phyloP scores from a whole-genome alignment of 2,113 vertebrate genomes.

The Symphodus melops region DNA sequence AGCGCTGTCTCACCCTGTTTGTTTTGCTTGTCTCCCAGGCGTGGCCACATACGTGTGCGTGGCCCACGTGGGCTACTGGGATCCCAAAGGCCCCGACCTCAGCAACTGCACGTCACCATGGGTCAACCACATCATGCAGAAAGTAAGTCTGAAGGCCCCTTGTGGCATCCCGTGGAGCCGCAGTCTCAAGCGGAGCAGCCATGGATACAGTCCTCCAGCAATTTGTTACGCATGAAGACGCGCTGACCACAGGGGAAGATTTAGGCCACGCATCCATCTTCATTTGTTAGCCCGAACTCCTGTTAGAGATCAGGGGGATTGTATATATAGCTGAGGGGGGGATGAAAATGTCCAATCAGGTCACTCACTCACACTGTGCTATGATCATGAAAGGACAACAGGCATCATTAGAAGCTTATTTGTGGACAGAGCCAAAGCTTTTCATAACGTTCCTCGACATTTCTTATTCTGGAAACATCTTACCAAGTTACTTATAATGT shows the following conservation, averaged over 20 bases:
- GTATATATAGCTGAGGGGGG: conserved; percentile 20
- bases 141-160: conserved; percentile 84
- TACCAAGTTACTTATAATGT: not conserved
- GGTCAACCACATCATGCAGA: conserved; percentile 98
- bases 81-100: conserved; percentile 94
- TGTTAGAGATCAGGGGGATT: conserved; percentile 27
- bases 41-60: conserved; percentile 93
- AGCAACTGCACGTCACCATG: conserved; percentile 99
- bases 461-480: not conserved
- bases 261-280: conserved; percentile 55
- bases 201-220: conserved; percentile 47
- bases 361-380: conserved; percentile 20
- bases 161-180: conserved; percentile 16
- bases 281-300: conserved; percentile 44
- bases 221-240: conserved; percentile 52
- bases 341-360: conserved; percentile 33
- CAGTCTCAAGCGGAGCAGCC: conserved; percentile 32
- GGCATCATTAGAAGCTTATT: conserved; percentile 7
- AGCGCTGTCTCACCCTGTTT: conserved; percentile 48
- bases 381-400: conserved; percentile 1
- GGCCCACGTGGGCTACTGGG: conserved; percentile 90
- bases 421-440: conserved; percentile 10
- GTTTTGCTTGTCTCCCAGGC: conserved; percentile 83
- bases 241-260: conserved; percentile 56
- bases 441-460: conserved; percentile 4